These are phyloP conservation scores for Lycaon pictus DNA, from an alignment of 2,113 vertebrate species.

Conservation along the genomic window DNA sequence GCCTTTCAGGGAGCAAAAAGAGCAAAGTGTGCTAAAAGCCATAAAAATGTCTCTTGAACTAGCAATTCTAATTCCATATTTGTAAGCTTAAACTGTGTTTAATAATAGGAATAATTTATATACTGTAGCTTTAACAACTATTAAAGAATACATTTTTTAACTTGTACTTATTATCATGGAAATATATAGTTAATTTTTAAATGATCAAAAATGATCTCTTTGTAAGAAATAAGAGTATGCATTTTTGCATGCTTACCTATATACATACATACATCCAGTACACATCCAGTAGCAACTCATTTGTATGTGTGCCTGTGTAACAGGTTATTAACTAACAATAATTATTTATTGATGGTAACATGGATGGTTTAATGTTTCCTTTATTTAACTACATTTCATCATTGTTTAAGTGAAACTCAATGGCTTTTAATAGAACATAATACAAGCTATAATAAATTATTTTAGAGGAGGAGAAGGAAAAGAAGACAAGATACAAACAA, in stretches of 20 bases:
- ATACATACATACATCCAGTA: neutral
- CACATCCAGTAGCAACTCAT: neutral
- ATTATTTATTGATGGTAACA: neutral
- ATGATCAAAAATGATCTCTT: neutral
- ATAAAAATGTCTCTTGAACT: neutral
- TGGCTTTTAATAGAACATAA: slow-evolving; percentile 1
- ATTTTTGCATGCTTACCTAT: too few relatives aligned
- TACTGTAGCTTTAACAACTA: neutral
- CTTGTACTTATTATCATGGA: neutral
- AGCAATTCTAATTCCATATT: neutral
- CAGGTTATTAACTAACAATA: neutral
- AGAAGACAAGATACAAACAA: neutral
- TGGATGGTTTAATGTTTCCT: neutral
- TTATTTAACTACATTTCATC: neutral
- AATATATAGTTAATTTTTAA: slow-evolving; percentile 1
- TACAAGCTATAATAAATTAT: neutral
- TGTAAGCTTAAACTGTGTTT: neutral
- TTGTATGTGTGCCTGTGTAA: neutral
- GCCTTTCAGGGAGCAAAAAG: neutral
- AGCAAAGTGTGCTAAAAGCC: neutral
- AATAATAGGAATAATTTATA: neutral
- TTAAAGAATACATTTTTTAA: neutral
- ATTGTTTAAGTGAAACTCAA: neutral
- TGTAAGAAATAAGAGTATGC: neutral
- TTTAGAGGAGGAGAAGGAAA: neutral